phyloP scores from a whole-genome alignment of 1,140 invertebrate species.

The Psix sp. region DNA sequence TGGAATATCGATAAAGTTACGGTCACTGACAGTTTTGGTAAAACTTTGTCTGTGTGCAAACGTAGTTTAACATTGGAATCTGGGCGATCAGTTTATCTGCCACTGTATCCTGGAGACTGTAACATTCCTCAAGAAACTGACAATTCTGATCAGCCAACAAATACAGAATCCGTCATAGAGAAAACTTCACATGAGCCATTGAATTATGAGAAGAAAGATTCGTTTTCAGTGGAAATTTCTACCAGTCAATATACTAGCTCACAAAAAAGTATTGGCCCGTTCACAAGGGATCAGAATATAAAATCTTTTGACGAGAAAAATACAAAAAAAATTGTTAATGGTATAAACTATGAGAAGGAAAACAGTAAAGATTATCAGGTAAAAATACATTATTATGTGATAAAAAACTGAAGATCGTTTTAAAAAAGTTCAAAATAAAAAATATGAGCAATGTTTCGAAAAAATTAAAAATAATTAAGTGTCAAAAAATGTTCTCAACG shows the following conservation, averaged over 20 bases:
- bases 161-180: constrained; percentile 29
- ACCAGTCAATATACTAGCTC: constrained; percentile 46
- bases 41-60: constrained; percentile 88
- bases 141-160: constrained; percentile 41
- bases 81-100: constrained; percentile 83
- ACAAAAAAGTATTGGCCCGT: constrained; percentile 67
- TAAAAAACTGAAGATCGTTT: no score
- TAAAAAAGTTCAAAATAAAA: no score
- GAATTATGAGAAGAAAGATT: constrained; percentile 56
- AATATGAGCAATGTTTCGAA: no score
- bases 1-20: constrained; percentile 90
- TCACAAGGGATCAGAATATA: constrained; percentile 69
- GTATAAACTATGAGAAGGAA: constrained; percentile 29
- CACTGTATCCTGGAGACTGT: constrained; percentile 87
- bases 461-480: no score
- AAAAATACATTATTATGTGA: neutral
- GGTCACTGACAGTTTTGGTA: constrained; percentile 90
- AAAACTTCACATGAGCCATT: constrained; percentile 46
- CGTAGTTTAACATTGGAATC: constrained; percentile 85
- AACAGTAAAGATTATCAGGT: constrained; percentile 41
- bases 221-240: constrained; percentile 38
- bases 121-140: constrained; percentile 75
- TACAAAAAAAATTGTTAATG: constrained; percentile 26
- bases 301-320: constrained; percentile 45
- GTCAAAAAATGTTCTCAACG: no score